Conservation (phyloP, 2,888 invertebrate genomes). For the Leptinotarsa peninsularis region DNA sequence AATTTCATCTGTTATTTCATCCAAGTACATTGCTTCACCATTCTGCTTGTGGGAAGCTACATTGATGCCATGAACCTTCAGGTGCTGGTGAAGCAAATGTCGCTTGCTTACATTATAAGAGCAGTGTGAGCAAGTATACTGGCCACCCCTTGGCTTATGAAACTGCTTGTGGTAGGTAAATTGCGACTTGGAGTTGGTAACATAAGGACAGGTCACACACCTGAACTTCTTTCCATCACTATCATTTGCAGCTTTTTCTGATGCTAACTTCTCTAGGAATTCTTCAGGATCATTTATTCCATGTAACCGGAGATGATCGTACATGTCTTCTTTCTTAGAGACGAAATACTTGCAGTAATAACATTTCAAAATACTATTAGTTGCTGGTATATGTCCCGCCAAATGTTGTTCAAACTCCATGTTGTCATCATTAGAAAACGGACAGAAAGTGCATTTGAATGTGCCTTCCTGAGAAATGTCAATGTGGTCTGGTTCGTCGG, state of each 20-base stretch:
- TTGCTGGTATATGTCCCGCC: slow-evolving; percentile 77
- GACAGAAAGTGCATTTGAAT: slow-evolving; percentile 77
- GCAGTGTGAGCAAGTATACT: slow-evolving; percentile 85
- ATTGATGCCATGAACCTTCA: slow-evolving; percentile 79
- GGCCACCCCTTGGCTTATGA: slow-evolving; percentile 79
- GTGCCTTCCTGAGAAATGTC: slow-evolving; percentile 62
- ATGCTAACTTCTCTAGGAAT: slow-evolving; percentile 68
- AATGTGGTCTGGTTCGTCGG: slow-evolving; percentile 63
- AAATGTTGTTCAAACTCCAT: slow-evolving; percentile 74
- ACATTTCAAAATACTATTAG: slow-evolving; percentile 81
- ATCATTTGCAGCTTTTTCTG: slow-evolving; percentile 53
- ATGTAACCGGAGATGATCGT: slow-evolving; percentile 77
- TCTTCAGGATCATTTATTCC: slow-evolving; percentile 73
- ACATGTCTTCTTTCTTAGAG: slow-evolving; percentile 75
- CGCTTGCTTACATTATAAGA: slow-evolving; percentile 85
- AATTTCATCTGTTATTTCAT: slow-evolving; percentile 59
- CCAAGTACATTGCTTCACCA: slow-evolving; percentile 56
- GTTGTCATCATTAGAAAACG: slow-evolving; percentile 74
- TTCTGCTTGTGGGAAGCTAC: slow-evolving; percentile 64
- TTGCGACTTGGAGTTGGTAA: slow-evolving; percentile 87
- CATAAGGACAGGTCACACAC: slow-evolving; percentile 86
- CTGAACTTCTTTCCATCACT: slow-evolving; percentile 76
- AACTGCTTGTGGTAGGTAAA: slow-evolving; percentile 89
- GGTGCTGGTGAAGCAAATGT: slow-evolving; percentile 85
- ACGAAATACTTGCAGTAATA: slow-evolving; percentile 85